A percentile compares a stretch with the other conserved stretches of the same genome.
Evolutionary conservation across 2,797 vertebrate species (phyloP).

Genomic region (Sebastiscus albofasciatus): DNA sequence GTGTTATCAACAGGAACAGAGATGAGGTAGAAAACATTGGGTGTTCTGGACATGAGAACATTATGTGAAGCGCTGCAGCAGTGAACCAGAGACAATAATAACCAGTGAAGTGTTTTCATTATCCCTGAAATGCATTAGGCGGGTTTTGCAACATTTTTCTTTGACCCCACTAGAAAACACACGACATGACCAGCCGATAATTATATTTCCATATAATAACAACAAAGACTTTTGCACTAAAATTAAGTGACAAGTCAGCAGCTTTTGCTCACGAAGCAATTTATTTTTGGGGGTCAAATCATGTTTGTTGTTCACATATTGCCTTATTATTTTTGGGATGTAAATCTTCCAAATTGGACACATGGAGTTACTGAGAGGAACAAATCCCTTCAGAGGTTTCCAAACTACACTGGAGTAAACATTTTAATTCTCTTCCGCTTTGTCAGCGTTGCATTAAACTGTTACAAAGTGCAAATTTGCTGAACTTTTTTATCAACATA

Average conservation of each 20-base stretch:
- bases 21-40: background rate
- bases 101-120: background rate
- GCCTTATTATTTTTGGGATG: background rate
- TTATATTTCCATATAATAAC: background rate
- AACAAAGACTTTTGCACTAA: background rate
- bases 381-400: background rate
- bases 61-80: background rate
- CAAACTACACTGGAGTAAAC: background rate
- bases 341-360: background rate
- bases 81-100: background rate
- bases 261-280: background rate
- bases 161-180: background rate
- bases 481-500: background rate
- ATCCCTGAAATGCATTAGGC: background rate
- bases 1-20: background rate
- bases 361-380: background rate
- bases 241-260: background rate
- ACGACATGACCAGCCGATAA: background rate
- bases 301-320: background rate
- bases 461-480: conserved; percentile 16
- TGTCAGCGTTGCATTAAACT: background rate
- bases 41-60: background rate
- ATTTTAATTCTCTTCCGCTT: background rate
- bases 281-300: background rate
- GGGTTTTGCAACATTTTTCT: background rate